Percentiles rank a stretch among this genome's conserved stretches.
Conservation (phyloP, 2,797 vertebrate species). For the Danio aesculapii region DNA sequence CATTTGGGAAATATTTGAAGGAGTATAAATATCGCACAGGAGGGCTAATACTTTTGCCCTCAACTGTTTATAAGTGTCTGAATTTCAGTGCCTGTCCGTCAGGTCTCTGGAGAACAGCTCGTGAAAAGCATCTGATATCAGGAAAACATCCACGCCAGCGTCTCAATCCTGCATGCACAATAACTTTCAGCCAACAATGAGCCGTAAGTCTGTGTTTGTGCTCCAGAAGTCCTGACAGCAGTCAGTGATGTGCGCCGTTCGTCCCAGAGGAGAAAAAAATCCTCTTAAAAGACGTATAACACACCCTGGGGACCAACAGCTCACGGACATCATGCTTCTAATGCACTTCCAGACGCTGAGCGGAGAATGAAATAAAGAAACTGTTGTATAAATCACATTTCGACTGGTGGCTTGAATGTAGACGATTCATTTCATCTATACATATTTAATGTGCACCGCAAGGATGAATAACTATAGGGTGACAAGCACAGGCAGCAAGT, state of each 20-base stretch:
- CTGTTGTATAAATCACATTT: constrained; percentile 24
- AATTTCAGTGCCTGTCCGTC: too few relatives aligned
- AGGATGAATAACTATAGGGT: neutral
- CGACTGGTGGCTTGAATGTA: constrained; percentile 20
- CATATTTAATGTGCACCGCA: constrained; percentile 22
- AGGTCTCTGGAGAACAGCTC: too few relatives aligned
- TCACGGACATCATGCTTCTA: neutral
- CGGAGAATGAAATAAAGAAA: neutral
- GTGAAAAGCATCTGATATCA: neutral
- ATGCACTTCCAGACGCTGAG: neutral
- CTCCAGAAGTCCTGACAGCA: constrained; percentile 24
- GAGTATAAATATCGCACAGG: too few relatives aligned
- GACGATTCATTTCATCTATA: constrained; percentile 18
- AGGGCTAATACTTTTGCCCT: too few relatives aligned
- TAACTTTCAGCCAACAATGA: constrained; percentile 14
- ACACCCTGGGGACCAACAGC: constrained; percentile 1
- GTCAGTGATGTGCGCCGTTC: constrained; percentile 18
- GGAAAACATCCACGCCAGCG: constrained; percentile 13
- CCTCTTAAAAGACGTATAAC: constrained; percentile 7
- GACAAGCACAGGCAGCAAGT: neutral
- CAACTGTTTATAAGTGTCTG: too few relatives aligned
- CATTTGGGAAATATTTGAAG: too few relatives aligned
- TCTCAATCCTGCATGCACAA: constrained; percentile 36
- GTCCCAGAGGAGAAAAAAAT: neutral
- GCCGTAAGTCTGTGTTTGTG: constrained; percentile 3